phyloP scores from a whole-genome alignment of 2,113 vertebrate species.

The Mormyrus lacerda region DNA sequence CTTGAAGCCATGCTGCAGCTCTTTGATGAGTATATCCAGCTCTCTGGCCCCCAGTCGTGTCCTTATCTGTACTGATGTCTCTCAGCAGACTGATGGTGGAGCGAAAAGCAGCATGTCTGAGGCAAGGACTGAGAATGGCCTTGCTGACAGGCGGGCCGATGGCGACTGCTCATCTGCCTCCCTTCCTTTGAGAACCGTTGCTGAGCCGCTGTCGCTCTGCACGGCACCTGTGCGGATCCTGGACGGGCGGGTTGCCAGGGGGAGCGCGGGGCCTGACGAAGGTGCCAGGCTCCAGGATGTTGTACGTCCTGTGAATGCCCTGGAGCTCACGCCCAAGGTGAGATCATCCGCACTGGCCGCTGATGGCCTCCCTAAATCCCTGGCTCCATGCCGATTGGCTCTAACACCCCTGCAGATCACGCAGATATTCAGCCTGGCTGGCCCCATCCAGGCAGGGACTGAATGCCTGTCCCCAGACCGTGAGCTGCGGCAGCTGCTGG shows the following conservation, averaged over 20 bases:
- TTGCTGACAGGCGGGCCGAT: conserved; percentile 13
- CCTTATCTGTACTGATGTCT: not conserved
- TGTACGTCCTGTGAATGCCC: not conserved
- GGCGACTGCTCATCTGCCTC: conserved; percentile 28
- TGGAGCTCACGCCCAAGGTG: conserved; percentile 28
- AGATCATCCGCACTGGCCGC: not conserved
- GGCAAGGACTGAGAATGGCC: conserved; percentile 31
- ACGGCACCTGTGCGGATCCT: not conserved
- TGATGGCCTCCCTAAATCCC: not conserved
- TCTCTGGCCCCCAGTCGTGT: not conserved
- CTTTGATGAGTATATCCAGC: not conserved
- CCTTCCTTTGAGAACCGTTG: conserved; percentile 24
- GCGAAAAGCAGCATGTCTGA: conserved; percentile 26
- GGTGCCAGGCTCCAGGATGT: not conserved
- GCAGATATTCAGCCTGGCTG: conserved; percentile 59
- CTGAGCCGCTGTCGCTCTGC: not conserved
- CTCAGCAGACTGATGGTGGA: not conserved
- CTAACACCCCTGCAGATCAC: conserved; percentile 50
- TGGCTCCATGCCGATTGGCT: not conserved
- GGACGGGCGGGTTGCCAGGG: conserved; percentile 29
- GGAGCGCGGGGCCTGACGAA: not conserved
- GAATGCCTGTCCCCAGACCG: conserved; percentile 34
- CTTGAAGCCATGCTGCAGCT: not conserved
- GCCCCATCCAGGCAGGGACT: not conserved
- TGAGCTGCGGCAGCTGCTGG: conserved; percentile 52